Evolutionary conservation across 2,113 vertebrate species (phyloP), one percentile per base, ranked within the genome.

Genomic region (Callipepla squamata): DNA sequence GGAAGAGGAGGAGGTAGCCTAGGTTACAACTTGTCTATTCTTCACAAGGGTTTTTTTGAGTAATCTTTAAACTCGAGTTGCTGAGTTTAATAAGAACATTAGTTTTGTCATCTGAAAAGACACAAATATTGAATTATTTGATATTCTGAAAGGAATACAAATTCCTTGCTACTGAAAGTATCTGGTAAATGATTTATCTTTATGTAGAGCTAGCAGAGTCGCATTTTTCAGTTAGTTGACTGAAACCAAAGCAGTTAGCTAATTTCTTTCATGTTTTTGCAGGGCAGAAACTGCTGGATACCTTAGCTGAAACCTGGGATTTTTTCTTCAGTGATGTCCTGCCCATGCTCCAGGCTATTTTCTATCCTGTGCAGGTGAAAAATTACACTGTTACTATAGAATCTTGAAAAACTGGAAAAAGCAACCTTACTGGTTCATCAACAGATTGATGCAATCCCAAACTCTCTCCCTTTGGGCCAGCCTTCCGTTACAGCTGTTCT

Each of bases 231-330:
- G n/a, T 80, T 86, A 38, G 11, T 26, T 53, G 19, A 23, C 80
- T 16, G 45, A 58, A 90, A 30, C 73, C 40, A 68, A 53, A 94
- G 65, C 0, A 1, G 47, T 86, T 94, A 50, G 94, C 59, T 65
- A 8, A 36, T 58, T 94, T 88, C 30, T 84, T 77, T 65, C 86
- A 69, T 95, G 58, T 91, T 95, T 90, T 96, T 96, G 61, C 90
- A 99, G 99, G 99, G 92, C 99, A 99, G 97, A 99, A 99, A 97
- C 97, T 99, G 62, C 96, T 99, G 90, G 99, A 99, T 97, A 99
- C 99, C 1, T 97, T 99, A 97, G 99, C 99, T 4, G 99, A 99
- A 97, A 99, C 99, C 1, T 99, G 99, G 99, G 99, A 99, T 93
- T 99, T 99, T 96, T 99, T 99, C 97, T 99, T 99, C 97, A 98